Evolutionary conservation across 1,140 invertebrate species (phyloP).

Genomic region (Drosophila tropicalis): DNA sequence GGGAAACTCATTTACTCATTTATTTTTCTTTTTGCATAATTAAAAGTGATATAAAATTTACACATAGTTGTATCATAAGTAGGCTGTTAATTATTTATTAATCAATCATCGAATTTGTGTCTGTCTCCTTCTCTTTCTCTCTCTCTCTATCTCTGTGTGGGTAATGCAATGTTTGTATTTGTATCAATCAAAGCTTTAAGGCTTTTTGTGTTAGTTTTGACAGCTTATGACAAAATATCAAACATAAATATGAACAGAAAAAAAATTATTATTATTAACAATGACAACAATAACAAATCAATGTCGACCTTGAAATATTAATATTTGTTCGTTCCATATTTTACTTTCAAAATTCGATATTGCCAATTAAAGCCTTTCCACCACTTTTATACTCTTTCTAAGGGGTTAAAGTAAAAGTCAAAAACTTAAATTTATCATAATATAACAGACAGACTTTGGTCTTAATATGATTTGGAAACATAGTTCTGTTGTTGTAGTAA

Average conservation of each 20-base stretch:
- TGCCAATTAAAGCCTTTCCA: background rate
- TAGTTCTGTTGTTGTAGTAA: no score
- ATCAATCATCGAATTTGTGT: slow-evolving; percentile 18
- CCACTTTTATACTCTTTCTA: background rate
- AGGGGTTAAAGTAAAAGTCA: background rate
- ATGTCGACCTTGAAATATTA: slow-evolving; percentile 9
- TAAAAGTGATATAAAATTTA: background rate
- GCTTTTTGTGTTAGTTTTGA: slow-evolving; percentile 56
- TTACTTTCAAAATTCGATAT: background rate
- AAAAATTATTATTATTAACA: slow-evolving; percentile 28
- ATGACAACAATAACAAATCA: slow-evolving; percentile 24
- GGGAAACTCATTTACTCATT: slow-evolving; percentile 40
- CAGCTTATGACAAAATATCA: slow-evolving; percentile 47
- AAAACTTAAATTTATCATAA: no score
- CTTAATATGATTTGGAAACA: no score
- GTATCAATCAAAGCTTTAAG: slow-evolving; percentile 36
- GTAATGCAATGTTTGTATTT: slow-evolving; percentile 28
- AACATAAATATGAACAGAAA: background rate
- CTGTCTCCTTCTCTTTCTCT: background rate
- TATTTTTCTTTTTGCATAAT: background rate
- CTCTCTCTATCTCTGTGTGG: background rate
- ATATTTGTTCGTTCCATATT: background rate
- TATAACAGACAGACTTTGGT: no score
- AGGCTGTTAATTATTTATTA: slow-evolving; percentile 7
- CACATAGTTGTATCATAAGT: background rate